These are phyloP conservation scores for Dascyllus trimaculatus DNA, from an alignment of 2,113 vertebrate genomes.

Conservation along the genomic window DNA sequence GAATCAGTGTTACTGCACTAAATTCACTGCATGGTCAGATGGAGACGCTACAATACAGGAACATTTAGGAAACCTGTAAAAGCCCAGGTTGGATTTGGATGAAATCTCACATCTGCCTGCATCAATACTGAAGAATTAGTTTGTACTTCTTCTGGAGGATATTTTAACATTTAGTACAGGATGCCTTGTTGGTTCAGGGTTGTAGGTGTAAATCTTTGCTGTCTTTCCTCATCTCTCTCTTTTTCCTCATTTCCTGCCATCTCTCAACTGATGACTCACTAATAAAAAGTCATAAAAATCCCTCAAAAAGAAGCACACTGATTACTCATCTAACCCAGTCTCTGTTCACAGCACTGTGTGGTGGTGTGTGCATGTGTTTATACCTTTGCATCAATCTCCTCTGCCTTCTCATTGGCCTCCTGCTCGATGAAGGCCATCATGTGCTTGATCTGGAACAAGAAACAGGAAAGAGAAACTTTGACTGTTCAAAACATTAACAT, in stretches of 20 bases:
- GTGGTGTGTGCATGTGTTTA: background rate
- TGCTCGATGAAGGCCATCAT: slow-evolving; percentile 99
- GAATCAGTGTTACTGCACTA: too few species aligned
- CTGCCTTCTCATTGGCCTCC: slow-evolving; percentile 98
- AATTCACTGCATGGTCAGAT: background rate
- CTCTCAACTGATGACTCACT: background rate
- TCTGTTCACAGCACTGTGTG: background rate
- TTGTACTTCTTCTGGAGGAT: background rate
- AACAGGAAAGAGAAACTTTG: background rate
- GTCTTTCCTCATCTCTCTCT: too few species aligned
- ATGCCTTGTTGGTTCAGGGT: too few species aligned
- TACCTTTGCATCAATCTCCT: slow-evolving; percentile 99
- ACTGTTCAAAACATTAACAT: background rate
- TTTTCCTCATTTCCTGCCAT: background rate
- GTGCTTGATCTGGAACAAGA: slow-evolving; percentile 92
- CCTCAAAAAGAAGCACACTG: background rate
- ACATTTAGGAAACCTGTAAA: background rate
- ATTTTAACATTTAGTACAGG: too few species aligned
- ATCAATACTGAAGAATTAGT: background rate
- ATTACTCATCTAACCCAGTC: background rate
- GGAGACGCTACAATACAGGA: background rate
- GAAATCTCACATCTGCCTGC: background rate
- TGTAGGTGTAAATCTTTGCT: too few species aligned
- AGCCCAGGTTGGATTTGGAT: background rate
- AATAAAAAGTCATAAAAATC: background rate